Evolutionary conservation across 37 sponge, comb jelly and placozoan species (phyloP), one percentile per base, ranked within the genome.

Genomic region (Petrosia ficiformis): DNA sequence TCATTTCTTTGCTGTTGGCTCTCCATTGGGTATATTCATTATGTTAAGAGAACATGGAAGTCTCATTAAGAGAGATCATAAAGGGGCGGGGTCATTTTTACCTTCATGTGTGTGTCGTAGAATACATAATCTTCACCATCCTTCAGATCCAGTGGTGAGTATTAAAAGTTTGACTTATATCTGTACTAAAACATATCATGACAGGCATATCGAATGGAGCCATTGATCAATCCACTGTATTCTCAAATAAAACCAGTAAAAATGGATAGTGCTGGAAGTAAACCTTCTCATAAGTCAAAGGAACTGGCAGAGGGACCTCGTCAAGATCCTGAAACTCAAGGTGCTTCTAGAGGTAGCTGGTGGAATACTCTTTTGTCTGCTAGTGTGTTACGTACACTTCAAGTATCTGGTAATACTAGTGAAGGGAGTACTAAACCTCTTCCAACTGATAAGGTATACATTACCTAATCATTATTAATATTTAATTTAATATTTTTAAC

Each of bases 181-280:
- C n/a, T 61, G 26, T n/a, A 26, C 28, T 48, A 8, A 19, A 26
- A 24, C 11, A 11, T 61, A n/a, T 61, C n/a, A 61, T 26, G 5
- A 5, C 79, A 92, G 93, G 92, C 92, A 14, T 95, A 91, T 57
- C 76, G 95, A 35, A 69, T 90, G 65, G 95, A 95, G 89, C 95
- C 95, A 36, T 80, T 95, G 3, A 37, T 95, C 24, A 86, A 82
- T 58, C 68, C 69, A 1, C n/a, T 76, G 41, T 95, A 95, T 75
- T 25, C 83, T 21, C 68, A 80, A 24, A 48, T 91, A 28, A 75
- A 54, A 30, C 96, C 92, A 52, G 83, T 95, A 14, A 81, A 73
- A 22, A 30, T 95, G 57, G 94, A 89, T 66, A 79, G 25, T 52
- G 83, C 94, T 3, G 52, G 87, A 39, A 70, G 74, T 19, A 87